Conservation (phyloP, 2,113 vertebrate species). For the Bubo blakistoni region DNA sequence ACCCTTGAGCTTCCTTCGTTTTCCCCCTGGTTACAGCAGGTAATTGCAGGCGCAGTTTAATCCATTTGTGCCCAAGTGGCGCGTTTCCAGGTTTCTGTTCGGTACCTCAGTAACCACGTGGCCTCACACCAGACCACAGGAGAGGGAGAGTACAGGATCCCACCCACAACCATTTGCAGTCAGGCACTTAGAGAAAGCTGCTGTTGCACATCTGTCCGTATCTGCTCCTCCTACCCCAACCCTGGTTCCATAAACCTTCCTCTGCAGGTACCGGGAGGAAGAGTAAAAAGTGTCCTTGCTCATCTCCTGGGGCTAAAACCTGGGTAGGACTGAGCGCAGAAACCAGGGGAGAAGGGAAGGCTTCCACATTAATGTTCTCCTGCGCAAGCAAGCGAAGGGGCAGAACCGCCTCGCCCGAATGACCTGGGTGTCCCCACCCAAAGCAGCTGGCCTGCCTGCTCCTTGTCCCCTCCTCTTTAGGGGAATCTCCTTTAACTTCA, state of each 20-base stretch:
- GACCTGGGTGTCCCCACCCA: neutral
- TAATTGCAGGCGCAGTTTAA: rapidly evolving
- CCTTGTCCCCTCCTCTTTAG: rapidly evolving
- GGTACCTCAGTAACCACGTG: neutral
- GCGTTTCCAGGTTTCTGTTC: neutral
- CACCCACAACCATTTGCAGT: neutral
- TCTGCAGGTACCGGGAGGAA: rapidly evolving
- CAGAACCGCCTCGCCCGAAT: neutral
- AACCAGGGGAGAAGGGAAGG: neutral
- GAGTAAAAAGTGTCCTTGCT: neutral
- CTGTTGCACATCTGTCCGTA: neutral
- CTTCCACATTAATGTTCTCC: neutral
- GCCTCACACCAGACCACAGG: neutral
- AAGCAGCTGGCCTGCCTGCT: neutral
- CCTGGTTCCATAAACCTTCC: rapidly evolving
- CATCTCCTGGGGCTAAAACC: neutral
- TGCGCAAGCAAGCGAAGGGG: neutral
- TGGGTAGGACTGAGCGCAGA: neutral
- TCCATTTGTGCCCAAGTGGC: rapidly evolving
- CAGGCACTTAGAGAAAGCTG: neutral
- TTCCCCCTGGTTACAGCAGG: rapidly evolving
- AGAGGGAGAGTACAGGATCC: neutral
- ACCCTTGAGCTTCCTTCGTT: neutral
- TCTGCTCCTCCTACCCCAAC: neutral
- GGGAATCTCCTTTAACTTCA: neutral